phyloP scores from a whole-genome alignment of 2,888 invertebrate species.

The Synergus gifuensis region DNA sequence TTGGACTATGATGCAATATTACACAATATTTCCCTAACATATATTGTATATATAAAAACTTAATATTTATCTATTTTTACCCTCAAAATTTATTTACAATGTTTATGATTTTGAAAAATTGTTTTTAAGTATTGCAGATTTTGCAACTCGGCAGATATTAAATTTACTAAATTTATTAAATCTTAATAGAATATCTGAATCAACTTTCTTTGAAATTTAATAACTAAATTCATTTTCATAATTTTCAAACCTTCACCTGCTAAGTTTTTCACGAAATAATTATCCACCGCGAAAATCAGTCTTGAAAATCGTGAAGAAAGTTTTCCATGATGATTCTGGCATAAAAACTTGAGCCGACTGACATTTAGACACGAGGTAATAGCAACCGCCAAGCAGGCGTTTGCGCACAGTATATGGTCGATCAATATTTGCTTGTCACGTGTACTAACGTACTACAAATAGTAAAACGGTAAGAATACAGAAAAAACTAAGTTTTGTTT shows the following conservation, averaged over 20 bases:
- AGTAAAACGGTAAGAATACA: conserved; percentile 10
- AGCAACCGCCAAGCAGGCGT: conserved; percentile 38
- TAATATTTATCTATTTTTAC: conserved; percentile 8
- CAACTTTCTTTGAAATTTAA: not conserved
- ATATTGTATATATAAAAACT: not conserved
- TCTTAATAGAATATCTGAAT: not conserved
- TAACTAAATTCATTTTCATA: not conserved
- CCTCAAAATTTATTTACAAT: not conserved
- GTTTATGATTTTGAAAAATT: too few species aligned
- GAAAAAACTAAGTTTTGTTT: not conserved
- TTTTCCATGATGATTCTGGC: conserved; percentile 43
- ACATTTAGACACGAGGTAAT: conserved; percentile 45
- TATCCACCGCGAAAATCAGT: not conserved
- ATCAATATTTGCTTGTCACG: conserved; percentile 49
- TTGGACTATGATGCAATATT: not conserved
- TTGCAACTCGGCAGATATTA: too few species aligned
- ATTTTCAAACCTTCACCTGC: not conserved
- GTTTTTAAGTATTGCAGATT: too few species aligned
- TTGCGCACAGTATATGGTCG: conserved; percentile 46
- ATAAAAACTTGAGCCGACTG: conserved; percentile 46
- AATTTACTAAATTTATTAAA: not conserved
- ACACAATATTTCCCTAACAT: not conserved
- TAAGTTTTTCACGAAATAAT: not conserved
- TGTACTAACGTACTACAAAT: not conserved
- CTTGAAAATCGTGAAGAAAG: not conserved